These are phyloP conservation scores for Lochmaea crataegi DNA, from an alignment of 2,888 invertebrate genomes.

Conservation along the genomic window DNA sequence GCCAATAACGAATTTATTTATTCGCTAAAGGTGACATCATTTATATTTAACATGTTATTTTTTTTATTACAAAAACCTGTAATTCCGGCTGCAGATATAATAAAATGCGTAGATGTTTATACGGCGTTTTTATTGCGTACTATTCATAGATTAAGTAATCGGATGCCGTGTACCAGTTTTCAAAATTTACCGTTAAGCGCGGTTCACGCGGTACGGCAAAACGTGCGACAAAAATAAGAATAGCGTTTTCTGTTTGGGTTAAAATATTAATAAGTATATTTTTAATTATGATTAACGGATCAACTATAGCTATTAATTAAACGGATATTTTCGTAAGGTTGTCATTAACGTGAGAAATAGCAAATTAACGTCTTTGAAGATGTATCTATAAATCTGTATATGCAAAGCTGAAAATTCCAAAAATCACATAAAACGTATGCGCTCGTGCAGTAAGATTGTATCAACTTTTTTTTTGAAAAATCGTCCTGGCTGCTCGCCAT, in stretches of 20 bases:
- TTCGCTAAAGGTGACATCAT: constrained; percentile 9
- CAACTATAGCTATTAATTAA: not conserved
- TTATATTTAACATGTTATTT: not conserved
- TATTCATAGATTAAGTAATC: not conserved
- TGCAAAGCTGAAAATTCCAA: not conserved
- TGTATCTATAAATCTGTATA: not conserved
- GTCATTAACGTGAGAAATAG: not conserved
- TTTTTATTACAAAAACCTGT: constrained; percentile 16
- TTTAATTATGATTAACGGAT: too few species aligned
- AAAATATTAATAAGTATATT: too few species aligned
- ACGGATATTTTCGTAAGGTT: not conserved
- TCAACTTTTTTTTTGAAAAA: constrained; percentile 2
- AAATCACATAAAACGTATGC: not conserved
- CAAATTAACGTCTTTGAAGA: not conserved
- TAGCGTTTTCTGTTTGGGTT: too few species aligned
- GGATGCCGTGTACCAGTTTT: not conserved
- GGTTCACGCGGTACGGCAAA: not conserved
- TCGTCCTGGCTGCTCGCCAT: not conserved
- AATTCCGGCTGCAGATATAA: constrained; percentile 4
- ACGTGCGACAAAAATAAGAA: not conserved
- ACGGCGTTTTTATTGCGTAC: not conserved
- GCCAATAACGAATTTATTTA: constrained; percentile 26
- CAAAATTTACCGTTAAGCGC: not conserved
- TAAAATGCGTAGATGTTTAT: constrained; percentile 4
- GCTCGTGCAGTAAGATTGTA: not conserved